Evolutionary conservation across 2,797 vertebrate genomes (phyloP).

Genomic region (Mionectes olivaceus): DNA sequence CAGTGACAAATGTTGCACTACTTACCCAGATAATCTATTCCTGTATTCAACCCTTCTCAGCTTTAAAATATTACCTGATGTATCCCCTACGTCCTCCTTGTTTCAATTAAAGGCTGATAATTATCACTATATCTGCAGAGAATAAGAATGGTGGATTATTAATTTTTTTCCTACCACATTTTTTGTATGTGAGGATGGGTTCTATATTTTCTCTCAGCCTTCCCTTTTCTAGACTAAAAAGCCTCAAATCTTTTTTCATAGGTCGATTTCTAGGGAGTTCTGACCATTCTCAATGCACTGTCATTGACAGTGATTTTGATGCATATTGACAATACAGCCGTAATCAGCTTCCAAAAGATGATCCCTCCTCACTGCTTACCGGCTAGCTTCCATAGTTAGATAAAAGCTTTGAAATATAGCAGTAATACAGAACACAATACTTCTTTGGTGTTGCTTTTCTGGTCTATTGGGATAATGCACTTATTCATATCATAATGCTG

Average conservation of each 20-base stretch:
- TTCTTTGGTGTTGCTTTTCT: not conserved
- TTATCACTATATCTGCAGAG: not conserved
- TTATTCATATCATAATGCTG: not conserved
- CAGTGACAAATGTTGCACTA: not conserved
- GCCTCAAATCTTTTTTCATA: not conserved
- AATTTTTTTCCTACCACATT: not conserved
- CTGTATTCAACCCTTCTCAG: not conserved
- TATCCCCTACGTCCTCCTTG: not conserved
- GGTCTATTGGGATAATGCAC: not conserved
- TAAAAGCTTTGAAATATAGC: not conserved
- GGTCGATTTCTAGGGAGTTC: not conserved
- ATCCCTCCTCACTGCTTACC: not conserved
- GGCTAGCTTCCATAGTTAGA: not conserved
- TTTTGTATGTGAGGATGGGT: not conserved
- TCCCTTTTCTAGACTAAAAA: not conserved
- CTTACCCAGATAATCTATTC: not conserved
- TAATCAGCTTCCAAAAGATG: conserved; percentile 34
- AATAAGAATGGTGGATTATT: not conserved
- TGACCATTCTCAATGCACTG: not conserved
- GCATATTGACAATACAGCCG: not conserved
- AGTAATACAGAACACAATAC: not conserved
- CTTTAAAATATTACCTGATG: not conserved
- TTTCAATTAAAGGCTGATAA: not conserved
- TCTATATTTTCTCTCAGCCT: not conserved
- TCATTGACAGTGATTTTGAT: not conserved